Evolutionary conservation across 23 tunicate genomes (phyloP), one percentile per base, ranked within the genome.

Genomic region (Ciona savignyi): DNA sequence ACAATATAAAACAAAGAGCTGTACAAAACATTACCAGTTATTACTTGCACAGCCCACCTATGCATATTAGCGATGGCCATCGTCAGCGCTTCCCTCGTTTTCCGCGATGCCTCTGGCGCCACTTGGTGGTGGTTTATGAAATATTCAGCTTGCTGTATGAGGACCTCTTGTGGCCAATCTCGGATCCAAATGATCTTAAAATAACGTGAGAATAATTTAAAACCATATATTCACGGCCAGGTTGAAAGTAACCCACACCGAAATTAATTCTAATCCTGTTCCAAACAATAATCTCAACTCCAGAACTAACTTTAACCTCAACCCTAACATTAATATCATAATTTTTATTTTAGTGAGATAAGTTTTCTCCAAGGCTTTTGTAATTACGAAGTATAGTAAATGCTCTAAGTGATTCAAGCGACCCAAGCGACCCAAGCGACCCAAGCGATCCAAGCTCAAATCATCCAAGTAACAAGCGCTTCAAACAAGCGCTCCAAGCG

Each of bases 11-110:
- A n/a, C n/a, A n/a, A n/a, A n/a, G n/a, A n/a, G n/a, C n/a, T n/a
- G n/a, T n/a, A n/a, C n/a, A n/a, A n/a, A n/a, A n/a, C n/a, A n/a
- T n/a, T n/a, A n/a, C n/a, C n/a, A n/a, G n/a, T n/a, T n/a, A n/a
- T n/a, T n/a, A n/a, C n/a, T n/a, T n/a, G n/a, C n/a, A 42, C 56
- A 42, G 9, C 56, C 9, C 48, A 91, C 97, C 90, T 91, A 82
- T 91, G 97, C 74, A 91, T 91, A 79, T 91, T 91, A 25, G 97
- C 97, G 62, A 91, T 80, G 23, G 97, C 97, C 97, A 91, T 91
- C 23, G 91, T 76, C 65, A 91, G 65, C 24, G 83, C 84, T 67
- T 91, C 97, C 27, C 91, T 61, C 33, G 89, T 85, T 72, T 85
- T 84, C 23, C 35, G 86, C 1, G 77, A 68, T 3, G 84, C 75